Evolutionary conservation across 2,113 vertebrate genomes (phyloP).

Genomic region (Callorhinus ursinus): DNA sequence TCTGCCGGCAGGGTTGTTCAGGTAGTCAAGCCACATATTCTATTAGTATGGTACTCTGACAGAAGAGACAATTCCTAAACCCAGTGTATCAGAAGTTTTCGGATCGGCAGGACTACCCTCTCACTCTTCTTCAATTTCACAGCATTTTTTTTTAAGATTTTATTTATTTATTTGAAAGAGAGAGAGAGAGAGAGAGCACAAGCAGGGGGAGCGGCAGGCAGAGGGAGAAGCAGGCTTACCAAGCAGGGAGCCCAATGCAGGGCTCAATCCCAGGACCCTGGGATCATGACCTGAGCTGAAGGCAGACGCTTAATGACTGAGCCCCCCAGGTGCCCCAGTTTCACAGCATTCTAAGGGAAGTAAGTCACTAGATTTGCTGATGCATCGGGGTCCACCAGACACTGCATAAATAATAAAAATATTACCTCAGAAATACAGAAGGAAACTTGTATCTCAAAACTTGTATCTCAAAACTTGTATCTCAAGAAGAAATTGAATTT

Average conservation of each 20-base stretch:
- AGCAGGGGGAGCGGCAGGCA: too few species aligned
- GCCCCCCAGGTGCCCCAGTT: not conserved
- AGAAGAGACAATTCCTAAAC: not conserved
- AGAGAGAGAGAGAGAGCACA: too few species aligned
- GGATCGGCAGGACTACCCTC: not conserved
- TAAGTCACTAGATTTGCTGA: not conserved
- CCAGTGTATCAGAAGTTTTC: not conserved
- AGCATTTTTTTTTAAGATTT: not conserved
- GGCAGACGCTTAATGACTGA: too few species aligned
- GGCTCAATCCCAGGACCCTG: too few species aligned
- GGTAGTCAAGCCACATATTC: slow-evolving; percentile 83
- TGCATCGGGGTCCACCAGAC: not conserved
- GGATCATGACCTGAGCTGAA: too few species aligned
- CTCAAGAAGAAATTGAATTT: not conserved
- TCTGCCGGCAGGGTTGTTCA: slow-evolving; percentile 90
- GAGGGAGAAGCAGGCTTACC: too few species aligned
- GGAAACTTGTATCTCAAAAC: not conserved
- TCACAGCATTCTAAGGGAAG: not conserved
- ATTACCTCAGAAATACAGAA: not conserved
- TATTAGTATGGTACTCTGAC: not conserved
- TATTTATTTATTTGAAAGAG: too few species aligned
- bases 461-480: not conserved
- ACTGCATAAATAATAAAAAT: not conserved
- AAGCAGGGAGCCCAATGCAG: too few species aligned
- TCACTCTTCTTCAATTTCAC: not conserved